Evolutionary conservation across 2,888 invertebrate species (phyloP), one percentile per base, ranked within the genome.

Genomic region (Habrosyne pyritoides): DNA sequence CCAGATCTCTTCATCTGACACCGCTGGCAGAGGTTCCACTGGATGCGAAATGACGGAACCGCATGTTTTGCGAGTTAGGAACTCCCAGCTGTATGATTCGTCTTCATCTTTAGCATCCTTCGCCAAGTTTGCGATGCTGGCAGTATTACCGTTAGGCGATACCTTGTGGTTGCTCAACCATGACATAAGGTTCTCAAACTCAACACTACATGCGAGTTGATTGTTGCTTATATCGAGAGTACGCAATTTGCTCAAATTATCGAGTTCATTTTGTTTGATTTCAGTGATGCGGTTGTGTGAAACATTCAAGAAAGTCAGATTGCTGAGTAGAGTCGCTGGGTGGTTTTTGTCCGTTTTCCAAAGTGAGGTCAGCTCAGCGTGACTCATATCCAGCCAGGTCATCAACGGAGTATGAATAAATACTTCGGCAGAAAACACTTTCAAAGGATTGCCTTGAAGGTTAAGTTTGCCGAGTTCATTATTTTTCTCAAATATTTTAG

Each of bases 401-500:
- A 97, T 89, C 63, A 93, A 88, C 5, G 93, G 93, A 33, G 95
- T 94, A 55, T 94, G 89, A 57, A 93, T 74, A 83, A 97, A 97
- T 2, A 96, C 91, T 56, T 94, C 93, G 1, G 95, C 94, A 54
- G 95, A 94, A 2, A 97, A 78, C 10, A 93, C 93, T 61, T 93
- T 93, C 57, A 97, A 87, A 0, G 95, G 95, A 83, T 97, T 97
- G 12, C 95, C 95, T 65, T 95, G 95, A 48, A 97, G 91, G 74
- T 94, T 95, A 10, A 97, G 83, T 81, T 93, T 94, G 24, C 88
- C 93, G 57, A 97, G 86, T 61, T 95, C 94, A 22, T 89, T 93
- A 65, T 96, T 96, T 61, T 95, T 94, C 66, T 92, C 93, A 78
- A 97, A 96, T 59, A 95, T 89, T 67, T 94, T 93, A 8, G 90